phyloP scores from a whole-genome alignment of 2,113 vertebrate genomes.

The Talpa occidentalis region DNA sequence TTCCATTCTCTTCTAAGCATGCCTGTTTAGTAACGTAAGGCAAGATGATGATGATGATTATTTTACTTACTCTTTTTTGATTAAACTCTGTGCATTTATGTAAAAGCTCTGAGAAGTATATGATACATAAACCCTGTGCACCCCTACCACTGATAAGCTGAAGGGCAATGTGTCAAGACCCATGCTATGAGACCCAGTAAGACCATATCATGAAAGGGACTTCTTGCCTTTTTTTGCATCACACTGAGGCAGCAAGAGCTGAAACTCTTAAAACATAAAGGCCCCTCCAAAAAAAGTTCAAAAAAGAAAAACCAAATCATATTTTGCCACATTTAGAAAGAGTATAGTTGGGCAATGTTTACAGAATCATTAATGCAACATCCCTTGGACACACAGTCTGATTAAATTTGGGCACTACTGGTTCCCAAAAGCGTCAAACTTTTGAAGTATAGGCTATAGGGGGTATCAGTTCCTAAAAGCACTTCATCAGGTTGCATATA shows the following conservation, averaged over 20 bases:
- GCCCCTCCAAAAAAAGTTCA: conserved; percentile 77
- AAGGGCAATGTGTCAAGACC: background rate
- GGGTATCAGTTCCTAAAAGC: background rate
- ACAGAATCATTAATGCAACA: conserved; percentile 91
- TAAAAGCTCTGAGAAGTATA: background rate
- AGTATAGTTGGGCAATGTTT: conserved; percentile 94
- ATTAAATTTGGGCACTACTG: conserved; percentile 91
- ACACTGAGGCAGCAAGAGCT: conserved; percentile 95
- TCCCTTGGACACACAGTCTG: conserved; percentile 94
- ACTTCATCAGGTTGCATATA: background rate
- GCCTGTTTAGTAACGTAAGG: background rate
- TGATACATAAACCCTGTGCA: background rate
- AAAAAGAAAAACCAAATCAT: conserved; percentile 82
- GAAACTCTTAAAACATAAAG: conserved; percentile 82
- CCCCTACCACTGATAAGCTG: no score
- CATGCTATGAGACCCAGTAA: background rate
- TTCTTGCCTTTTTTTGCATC: conserved; percentile 81
- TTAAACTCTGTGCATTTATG: background rate
- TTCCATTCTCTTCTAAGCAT: background rate
- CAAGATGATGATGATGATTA: background rate
- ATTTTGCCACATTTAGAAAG: conserved; percentile 90
- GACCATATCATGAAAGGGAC: background rate
- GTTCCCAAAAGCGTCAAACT: conserved; percentile 90
- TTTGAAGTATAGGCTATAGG: background rate
- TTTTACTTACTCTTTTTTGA: background rate